These are phyloP conservation scores for Montifringilla adamsi DNA, from an alignment of 2,113 vertebrate species.

Conservation along the genomic window DNA sequence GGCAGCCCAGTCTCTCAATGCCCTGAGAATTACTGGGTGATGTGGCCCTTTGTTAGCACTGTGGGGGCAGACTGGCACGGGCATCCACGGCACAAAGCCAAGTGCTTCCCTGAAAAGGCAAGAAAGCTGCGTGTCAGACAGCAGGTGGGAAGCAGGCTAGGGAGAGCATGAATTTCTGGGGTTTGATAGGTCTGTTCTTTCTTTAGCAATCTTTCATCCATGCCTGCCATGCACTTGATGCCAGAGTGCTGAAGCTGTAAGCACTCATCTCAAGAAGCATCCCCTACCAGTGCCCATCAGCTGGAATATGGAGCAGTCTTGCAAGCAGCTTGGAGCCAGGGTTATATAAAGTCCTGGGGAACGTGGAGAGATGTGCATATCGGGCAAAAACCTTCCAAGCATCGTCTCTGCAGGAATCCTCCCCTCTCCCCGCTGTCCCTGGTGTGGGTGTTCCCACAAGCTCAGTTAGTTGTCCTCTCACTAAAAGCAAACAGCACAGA, in stretches of 20 bases:
- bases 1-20: background rate
- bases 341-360: background rate
- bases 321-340: background rate
- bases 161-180: background rate
- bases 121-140: background rate
- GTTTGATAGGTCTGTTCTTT: background rate
- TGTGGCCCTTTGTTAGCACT: background rate
- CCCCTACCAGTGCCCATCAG: background rate
- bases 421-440: background rate
- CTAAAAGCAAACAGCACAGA: background rate
- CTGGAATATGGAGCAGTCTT: background rate
- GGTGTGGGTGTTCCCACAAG: background rate
- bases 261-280: background rate
- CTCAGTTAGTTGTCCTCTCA: background rate
- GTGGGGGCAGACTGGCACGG: background rate
- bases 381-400: background rate
- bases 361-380: background rate
- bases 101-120: background rate
- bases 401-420: background rate
- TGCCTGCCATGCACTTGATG: background rate
- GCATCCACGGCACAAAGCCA: background rate
- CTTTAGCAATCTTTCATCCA: background rate
- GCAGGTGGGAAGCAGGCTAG: background rate
- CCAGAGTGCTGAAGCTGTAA: background rate
- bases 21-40: background rate